A percentile compares a stretch with the other conserved stretches of the same genome.
These are phyloP conservation scores for Typhlichthys eigenmanni DNA, from an alignment of 2,797 vertebrate species.

Conservation along the genomic window DNA sequence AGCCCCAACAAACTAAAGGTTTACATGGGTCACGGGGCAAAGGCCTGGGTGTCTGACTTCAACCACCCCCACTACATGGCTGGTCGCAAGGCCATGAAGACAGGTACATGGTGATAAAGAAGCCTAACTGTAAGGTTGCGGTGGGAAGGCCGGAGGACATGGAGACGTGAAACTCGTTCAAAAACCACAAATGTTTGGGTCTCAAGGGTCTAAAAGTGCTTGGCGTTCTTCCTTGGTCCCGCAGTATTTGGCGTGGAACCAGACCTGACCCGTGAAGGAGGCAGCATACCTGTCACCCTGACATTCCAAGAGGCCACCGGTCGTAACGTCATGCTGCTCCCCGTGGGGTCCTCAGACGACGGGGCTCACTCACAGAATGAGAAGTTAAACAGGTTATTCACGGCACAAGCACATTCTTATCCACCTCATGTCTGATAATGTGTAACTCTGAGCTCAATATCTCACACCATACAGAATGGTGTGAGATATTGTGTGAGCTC, in stretches of 20 bases:
- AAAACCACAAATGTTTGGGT: too few species aligned
- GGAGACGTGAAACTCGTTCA: too few species aligned
- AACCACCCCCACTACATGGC: conserved; percentile 96
- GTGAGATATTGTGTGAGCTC: too few species aligned
- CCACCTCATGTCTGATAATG: neutral
- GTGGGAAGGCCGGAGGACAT: too few species aligned
- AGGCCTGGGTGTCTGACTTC: conserved; percentile 97
- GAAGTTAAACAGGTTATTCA: conserved; percentile 89
- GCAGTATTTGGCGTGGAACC: conserved; percentile 95
- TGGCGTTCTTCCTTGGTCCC: neutral
- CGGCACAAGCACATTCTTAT: neutral
- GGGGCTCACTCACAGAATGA: conserved; percentile 98
- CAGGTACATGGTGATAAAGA: conserved; percentile 73
- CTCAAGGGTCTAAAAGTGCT: neutral
- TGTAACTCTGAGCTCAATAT: too few species aligned
- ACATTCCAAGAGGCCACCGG: conserved; percentile 97
- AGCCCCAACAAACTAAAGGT: conserved; percentile 91
- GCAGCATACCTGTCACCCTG: conserved; percentile 95
- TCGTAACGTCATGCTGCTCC: conserved; percentile 95
- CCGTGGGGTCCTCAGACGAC: conserved; percentile 92
- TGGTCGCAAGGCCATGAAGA: conserved; percentile 91
- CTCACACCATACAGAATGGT: too few species aligned
- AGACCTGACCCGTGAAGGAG: conserved; percentile 94
- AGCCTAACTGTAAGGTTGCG: too few species aligned
- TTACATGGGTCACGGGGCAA: conserved; percentile 87